Evolutionary conservation across 2,888 invertebrate species (phyloP).

Genomic region (Blera fallax): DNA sequence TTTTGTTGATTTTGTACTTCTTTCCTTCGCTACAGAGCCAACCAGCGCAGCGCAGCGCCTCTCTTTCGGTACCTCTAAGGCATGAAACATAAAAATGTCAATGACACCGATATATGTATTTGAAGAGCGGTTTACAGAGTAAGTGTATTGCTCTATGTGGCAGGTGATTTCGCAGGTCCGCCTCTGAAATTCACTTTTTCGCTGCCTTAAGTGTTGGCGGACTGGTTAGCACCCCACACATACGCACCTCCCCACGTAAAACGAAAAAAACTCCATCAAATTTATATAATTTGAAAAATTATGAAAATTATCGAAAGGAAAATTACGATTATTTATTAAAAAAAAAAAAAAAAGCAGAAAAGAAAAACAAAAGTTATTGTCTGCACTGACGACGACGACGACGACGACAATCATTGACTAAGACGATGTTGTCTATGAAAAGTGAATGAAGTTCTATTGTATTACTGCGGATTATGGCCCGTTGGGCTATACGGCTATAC

Average conservation of each 20-base stretch:
- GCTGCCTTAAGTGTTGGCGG: constrained; percentile 21
- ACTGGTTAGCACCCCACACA: constrained; percentile 35
- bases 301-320: constrained; percentile 47
- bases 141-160: background rate
- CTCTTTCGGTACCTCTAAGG: constrained; percentile 15
- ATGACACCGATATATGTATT: constrained; percentile 60
- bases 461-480: constrained; percentile 11
- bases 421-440: constrained; percentile 14
- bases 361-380: constrained; percentile 10
- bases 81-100: constrained; percentile 59
- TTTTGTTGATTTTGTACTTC: constrained; percentile 52
- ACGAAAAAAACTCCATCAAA: constrained; percentile 25
- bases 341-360: no score
- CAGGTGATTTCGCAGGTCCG: constrained; percentile 51
- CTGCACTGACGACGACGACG: constrained; percentile 8
- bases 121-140: constrained; percentile 17
- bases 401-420: background rate
- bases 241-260: background rate
- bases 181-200: constrained; percentile 57
- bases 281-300: constrained; percentile 13
- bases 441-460: constrained; percentile 49
- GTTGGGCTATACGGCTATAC: constrained; percentile 32
- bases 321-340: no score
- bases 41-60: no score
- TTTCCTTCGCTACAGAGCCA: constrained; percentile 22